Evolutionary conservation across 2,113 vertebrate species (phyloP), one percentile per base, ranked within the genome.

Genomic region (Rhagologus leucostigma): DNA sequence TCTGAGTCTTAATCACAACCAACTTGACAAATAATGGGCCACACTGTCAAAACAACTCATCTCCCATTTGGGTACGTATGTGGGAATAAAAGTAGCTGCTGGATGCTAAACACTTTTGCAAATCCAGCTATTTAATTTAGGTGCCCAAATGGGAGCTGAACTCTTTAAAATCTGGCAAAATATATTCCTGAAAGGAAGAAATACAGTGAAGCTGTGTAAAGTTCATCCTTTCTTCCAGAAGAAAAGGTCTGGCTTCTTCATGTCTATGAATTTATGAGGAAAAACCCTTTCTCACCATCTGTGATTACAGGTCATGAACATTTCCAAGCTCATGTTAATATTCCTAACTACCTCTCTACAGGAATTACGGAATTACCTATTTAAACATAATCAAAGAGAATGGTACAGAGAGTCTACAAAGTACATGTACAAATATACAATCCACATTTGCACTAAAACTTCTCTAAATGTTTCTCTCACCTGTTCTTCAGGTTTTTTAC

Each of bases 111-210:
- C 60, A 49, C 84, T 96, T 95, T 73, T 74, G 71, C 73, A 96
- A 96, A 94, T 92, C 90, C 80, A 95, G 74, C 57, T 50, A 70
- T 96, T 90, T 84, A 95, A 95, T 86, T 95, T 71, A 95, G 92
- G 78, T 91, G 55, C 87, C 53, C 87, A 93, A 95, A 92, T 47
- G 87, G 71, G 91, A 96, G 56, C 64, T 62, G 68, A 93, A 89
- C 82, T 84, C 75, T 90, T 87, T 92, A 94, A 97, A 96, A 88
- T 44, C 68, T 52, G 47, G 80, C 80, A 83, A 96, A 91, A 94
- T 39, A 92, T 10, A 78, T 90, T 80, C 56, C 64, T 90, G 56
- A 96, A 92, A 87, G 60, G 57, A 95, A 95, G 76, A 96, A 91
- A 95, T 60, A 95, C 65, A 89, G 71, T 70, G 87, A 90, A 88